These are phyloP conservation scores for Euglossa dilemma DNA, from an alignment of 1,140 invertebrate genomes.

Conservation along the genomic window DNA sequence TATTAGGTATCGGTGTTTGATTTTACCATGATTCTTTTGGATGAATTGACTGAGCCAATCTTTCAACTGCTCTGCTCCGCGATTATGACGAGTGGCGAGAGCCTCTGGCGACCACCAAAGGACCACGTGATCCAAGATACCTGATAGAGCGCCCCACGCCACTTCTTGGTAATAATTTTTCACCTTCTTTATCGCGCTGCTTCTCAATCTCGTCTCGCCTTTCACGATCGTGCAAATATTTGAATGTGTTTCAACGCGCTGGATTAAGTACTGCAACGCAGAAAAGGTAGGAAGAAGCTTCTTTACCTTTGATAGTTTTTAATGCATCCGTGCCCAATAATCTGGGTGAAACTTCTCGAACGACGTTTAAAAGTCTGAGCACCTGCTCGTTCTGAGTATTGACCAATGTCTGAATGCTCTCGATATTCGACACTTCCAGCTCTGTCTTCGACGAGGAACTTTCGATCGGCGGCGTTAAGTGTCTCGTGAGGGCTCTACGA, in stretches of 20 bases:
- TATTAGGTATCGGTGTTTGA: not conserved
- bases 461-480: slow-evolving; percentile 67
- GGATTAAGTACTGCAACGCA: not conserved
- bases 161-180: slow-evolving; percentile 84
- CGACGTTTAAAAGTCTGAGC: slow-evolving; percentile 74
- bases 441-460: slow-evolving; percentile 44
- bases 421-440: slow-evolving; percentile 67
- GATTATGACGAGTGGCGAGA: slow-evolving; percentile 84
- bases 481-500: slow-evolving; percentile 69
- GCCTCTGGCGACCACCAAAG: slow-evolving; percentile 90
- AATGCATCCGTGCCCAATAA: slow-evolving; percentile 78
- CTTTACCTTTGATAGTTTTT: slow-evolving; percentile 66
- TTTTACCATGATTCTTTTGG: slow-evolving; percentile 64
- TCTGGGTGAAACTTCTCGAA: slow-evolving; percentile 75
- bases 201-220: slow-evolving; percentile 80
- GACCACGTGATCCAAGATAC: slow-evolving; percentile 89
- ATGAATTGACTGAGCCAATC: slow-evolving; percentile 85
- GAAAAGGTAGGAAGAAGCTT: too few species aligned
- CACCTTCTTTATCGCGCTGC: slow-evolving; percentile 81
- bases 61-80: slow-evolving; percentile 83
- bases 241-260: not conserved
- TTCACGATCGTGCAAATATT: not conserved
- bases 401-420: slow-evolving; percentile 80
- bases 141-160: slow-evolving; percentile 89
- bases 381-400: slow-evolving; percentile 80